Percentiles rank a stretch among this genome's conserved stretches.
Evolutionary conservation across 2,797 vertebrate species (phyloP).

Genomic region (Neostethus bicornis): DNA sequence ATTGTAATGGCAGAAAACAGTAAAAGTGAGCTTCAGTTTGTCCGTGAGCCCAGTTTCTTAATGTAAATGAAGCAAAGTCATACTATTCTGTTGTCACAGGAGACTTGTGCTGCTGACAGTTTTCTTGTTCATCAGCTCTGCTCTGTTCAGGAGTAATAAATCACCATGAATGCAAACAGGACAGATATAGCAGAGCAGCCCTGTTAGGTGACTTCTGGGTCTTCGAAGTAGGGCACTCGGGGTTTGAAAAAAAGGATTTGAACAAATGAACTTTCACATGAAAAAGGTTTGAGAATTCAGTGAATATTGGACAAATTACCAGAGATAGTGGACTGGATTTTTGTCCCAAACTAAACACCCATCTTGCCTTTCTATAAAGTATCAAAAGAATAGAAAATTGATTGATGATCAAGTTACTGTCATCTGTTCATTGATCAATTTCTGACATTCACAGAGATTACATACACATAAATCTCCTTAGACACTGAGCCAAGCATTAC

Average conservation of each 20-base stretch:
- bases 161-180: slow-evolving; percentile 63
- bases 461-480: too few relatives aligned
- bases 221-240: slow-evolving; percentile 62
- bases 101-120: slow-evolving; percentile 61
- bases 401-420: too few relatives aligned
- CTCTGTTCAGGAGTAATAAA: slow-evolving; percentile 71
- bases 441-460: too few relatives aligned
- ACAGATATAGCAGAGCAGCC: slow-evolving; percentile 44
- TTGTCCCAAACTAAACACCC: background rate
- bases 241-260: slow-evolving; percentile 28
- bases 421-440: too few relatives aligned
- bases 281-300: slow-evolving; percentile 21
- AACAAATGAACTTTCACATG: slow-evolving; percentile 8
- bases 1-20: slow-evolving; percentile 28
- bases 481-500: too few relatives aligned
- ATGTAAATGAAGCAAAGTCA: slow-evolving; percentile 62
- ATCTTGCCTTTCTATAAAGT: too few relatives aligned
- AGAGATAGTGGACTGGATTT: background rate
- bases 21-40: slow-evolving; percentile 34
- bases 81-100: slow-evolving; percentile 57
- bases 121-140: slow-evolving; percentile 51
- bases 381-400: too few relatives aligned
- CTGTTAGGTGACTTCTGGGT: slow-evolving; percentile 47
- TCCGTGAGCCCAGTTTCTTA: slow-evolving; percentile 52
- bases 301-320: background rate